Evolutionary conservation across 2,797 vertebrate species (phyloP), one percentile per base, ranked within the genome.

Genomic region (Catharus ustulatus): DNA sequence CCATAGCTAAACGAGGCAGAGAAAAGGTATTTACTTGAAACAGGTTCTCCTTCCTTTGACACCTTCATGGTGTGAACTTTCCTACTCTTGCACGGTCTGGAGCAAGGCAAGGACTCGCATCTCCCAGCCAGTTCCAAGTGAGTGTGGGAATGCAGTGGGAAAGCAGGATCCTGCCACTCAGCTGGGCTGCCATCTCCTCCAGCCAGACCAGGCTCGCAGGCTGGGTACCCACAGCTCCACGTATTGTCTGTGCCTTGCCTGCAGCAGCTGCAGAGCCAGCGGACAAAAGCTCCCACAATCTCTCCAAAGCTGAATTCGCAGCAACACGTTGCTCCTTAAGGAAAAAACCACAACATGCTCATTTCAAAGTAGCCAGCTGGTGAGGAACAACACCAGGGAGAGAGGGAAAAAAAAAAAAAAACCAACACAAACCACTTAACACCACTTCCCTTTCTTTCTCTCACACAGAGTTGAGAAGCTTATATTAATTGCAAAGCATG

Each of bases 401-500:
- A 74, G 11, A 38, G 11, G 32, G 26, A 15, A 16, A 23, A 51
- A 40, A 34, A 64, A 72, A 40, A 23, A 71, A 32, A 26, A 23
- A 8, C 13, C 4, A 26, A 27, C 24, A 27, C 17, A 63, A 58
- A 71, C 14, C 64, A 71, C 66, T 75, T 43, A 46, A 54, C 40
- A 72, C 22, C 42, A 87, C 76, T 94, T 94, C 79, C 89, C 66
- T 69, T 89, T 77, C 59, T 84, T 74, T 92, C 84, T 94, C 62
- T 91, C 87, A 91, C 11, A 10, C 3, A 0, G 66, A 64, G 36
- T 15, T 73, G 61, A 92, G 68, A 71, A 85, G 66, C 64, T 93
- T 54, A 45, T 86, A 93, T 87, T 85, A 95, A 93, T 73, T 94
- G 87, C 79, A 94, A 95, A 96, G 95, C 91, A 73, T 78, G 76